These are phyloP conservation scores for Philereme transversata DNA, from an alignment of 2,888 invertebrate species.

Conservation along the genomic window DNA sequence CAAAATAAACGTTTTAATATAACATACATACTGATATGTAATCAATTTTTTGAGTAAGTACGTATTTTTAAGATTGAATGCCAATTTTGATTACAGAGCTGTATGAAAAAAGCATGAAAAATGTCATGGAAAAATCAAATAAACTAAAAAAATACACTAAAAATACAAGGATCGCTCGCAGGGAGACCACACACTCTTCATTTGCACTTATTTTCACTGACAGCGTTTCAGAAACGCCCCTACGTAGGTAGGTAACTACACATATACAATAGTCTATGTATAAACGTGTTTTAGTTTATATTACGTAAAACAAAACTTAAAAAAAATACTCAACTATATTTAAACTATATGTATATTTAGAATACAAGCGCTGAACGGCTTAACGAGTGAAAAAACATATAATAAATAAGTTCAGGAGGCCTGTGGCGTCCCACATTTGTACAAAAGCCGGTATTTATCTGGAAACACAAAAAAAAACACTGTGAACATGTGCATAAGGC, in stretches of 20 bases:
- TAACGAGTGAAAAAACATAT: constrained; percentile 71
- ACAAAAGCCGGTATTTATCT: constrained; percentile 72
- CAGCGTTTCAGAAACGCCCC: constrained; percentile 53
- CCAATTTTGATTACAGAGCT: no score
- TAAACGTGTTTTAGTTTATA: constrained; percentile 37
- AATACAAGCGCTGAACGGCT: constrained; percentile 74
- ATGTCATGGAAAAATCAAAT: constrained; percentile 36
- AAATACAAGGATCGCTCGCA: constrained; percentile 28
- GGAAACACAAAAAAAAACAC: constrained; percentile 46
- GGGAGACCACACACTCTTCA: constrained; percentile 30
- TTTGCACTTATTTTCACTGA: constrained; percentile 33
- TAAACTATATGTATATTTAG: constrained; percentile 73
- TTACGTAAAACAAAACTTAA: constrained; percentile 69
- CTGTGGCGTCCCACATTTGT: constrained; percentile 69
- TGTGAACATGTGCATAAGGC: no score
- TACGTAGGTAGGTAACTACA: constrained; percentile 63
- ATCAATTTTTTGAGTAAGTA: constrained; percentile 7
- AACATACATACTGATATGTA: constrained; percentile 10
- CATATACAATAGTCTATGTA: constrained; percentile 46
- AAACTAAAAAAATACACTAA: constrained; percentile 2
- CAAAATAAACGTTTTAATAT: not conserved
- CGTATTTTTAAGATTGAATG: no score
- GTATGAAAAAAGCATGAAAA: no score
- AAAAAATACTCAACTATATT: constrained; percentile 67
- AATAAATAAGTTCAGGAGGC: constrained; percentile 76